Base-by-base conservation (phyloP, 2,888 invertebrate genomes). In the Gibbula magus region DNA sequence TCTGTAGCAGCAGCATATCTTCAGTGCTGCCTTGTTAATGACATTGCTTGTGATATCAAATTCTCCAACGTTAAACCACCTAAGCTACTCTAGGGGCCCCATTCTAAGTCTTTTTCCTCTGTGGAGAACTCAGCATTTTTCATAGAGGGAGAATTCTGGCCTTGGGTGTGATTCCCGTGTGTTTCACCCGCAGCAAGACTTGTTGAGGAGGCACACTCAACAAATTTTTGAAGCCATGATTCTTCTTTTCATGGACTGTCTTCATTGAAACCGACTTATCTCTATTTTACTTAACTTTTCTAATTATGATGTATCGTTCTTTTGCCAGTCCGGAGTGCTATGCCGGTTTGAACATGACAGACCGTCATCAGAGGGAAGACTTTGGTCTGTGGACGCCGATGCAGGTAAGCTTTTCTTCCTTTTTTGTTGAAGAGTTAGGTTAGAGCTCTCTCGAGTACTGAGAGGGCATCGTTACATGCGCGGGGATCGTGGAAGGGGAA, bases 311-410 rank as follows among this genome's bases (percentile, higher is more conserved):
- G 67, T 70, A 74, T 78, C 67, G 74, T 78, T 77, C 81, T 56
- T 80, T 77, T 86, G 86, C 78, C 85, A 87, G 88, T 79, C 85
- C 88, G 70, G 89, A 89, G 77, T 89, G 89, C 83, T 89, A 89
- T 85, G 85, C 89, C 51, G 87, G 88, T 39, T 84, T 89, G 75
- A 88, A 88, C 75, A 89, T 89, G 89, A 83, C 85, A 8, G 88
- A 88, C n/a, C 79, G 88, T 8, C 88, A 89, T 74, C 89, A 86
- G 75, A 77, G 89, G 67, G 89, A 88, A 67, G 88, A 89, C 53
- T 85, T 88, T 74, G 83, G 85, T 73, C 82, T 88, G 8, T 89
- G 89, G 89, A 85, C 89, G 25, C 84, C 85, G 22, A 85, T 88
- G 54, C 89, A 88, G 87, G 89, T 89, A 80, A 85, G 84, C 79